Conservation (phyloP, 2,113 vertebrate species). For the Vidua macroura region DNA sequence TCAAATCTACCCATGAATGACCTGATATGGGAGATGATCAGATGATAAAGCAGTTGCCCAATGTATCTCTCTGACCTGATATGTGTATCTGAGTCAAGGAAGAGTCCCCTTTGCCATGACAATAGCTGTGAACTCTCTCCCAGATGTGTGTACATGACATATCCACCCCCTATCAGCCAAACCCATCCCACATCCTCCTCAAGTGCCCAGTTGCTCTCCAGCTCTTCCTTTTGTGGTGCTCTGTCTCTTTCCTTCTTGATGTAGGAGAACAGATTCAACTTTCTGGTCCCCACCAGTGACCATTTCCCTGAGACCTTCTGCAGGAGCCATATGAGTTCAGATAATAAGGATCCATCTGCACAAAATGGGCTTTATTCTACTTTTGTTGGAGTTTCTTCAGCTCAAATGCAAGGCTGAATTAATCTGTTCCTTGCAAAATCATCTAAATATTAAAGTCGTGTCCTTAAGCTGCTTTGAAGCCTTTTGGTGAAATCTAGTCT, state of each 20-base stretch:
- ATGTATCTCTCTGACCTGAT: background rate
- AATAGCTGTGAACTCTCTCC: background rate
- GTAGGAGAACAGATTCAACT: background rate
- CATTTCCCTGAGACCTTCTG: background rate
- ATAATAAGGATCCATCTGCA: background rate
- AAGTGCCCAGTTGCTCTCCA: background rate
- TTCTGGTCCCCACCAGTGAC: background rate
- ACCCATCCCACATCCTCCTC: background rate
- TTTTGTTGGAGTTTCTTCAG: background rate
- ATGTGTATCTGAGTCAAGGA: background rate
- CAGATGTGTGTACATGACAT: fast-evolving
- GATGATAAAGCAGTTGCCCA: background rate
- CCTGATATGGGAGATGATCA: background rate
- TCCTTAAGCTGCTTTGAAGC: background rate
- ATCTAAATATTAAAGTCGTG: background rate
- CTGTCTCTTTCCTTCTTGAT: background rate
- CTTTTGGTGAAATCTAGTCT: background rate
- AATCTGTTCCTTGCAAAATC: background rate
- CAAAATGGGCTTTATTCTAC: background rate
- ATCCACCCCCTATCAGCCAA: background rate
- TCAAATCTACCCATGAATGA: fast-evolving
- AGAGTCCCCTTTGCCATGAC: background rate
- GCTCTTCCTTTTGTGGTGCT: background rate
- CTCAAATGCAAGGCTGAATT: background rate
- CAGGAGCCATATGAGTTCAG: background rate